Evolutionary conservation across 2,888 invertebrate genomes (phyloP), one percentile per base, ranked within the genome.

Genomic region (Hemicrepidius hirtus): DNA sequence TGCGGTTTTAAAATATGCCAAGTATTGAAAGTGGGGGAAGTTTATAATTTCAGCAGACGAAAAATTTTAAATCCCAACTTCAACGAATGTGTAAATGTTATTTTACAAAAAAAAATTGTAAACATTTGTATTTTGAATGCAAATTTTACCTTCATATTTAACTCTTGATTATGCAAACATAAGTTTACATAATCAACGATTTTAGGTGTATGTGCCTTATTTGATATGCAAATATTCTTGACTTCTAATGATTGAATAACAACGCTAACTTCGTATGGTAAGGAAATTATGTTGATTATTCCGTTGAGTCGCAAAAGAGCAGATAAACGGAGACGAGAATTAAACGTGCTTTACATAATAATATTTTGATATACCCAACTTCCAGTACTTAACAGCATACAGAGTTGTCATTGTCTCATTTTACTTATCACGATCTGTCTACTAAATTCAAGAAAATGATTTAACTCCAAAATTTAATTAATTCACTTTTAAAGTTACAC

Each of bases 171-270:
- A 57, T 57, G 37, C 57, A 57, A 57, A 57, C 57, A 57, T 57
- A 57, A 55, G 57, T 57, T 57, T 57, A 57, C 57, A 20, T 57
- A 57, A 57, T 37, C 37, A 57, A 37, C 57, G 18, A 37, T 57
- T 57, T 55, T 37, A 57, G 57, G 35, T 57, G 37, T 57, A 40
- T 57, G 57, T 37, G 37, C 57, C 35, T 50, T 64, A 64, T 49
- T 49, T 64, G 35, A 49, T 37, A 64, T 64, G 64, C 49, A 64
- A 64, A 64, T 64, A 49, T 64, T 50, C 50, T 64, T 35, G 32
- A 64, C 64, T 57, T 57, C 57, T 57, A 64, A 64, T 64, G 64
- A 64, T 64, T 50, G 64, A 64, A 50, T 64, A 64, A 64, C 62
- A 63, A 63, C 46, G 24, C 40, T 63, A 63, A 63, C 46, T 63